Percentiles rank a stretch among this genome's conserved stretches.
These are phyloP conservation scores for Tipula confusa DNA, from an alignment of 2,888 invertebrate genomes.

Conservation along the genomic window DNA sequence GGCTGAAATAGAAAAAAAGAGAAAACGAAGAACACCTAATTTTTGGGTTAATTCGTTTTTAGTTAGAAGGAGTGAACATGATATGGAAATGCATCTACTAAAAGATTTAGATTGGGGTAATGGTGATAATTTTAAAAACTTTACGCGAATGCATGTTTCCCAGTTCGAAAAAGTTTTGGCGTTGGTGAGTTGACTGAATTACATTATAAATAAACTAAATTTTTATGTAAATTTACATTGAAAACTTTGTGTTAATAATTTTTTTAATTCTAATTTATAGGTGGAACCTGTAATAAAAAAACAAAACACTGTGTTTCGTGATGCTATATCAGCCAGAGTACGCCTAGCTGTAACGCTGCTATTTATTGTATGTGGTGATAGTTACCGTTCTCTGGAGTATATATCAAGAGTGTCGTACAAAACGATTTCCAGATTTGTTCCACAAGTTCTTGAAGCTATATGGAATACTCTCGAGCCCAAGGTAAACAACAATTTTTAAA, in stretches of 20 bases:
- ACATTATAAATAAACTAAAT: too few species aligned
- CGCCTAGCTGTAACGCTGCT: not conserved
- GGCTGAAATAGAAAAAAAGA: not conserved
- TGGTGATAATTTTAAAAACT: not conserved
- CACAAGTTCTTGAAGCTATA: too few species aligned
- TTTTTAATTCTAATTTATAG: not conserved
- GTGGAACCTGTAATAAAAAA: not conserved
- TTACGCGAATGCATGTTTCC: not conserved
- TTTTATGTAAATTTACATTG: too few species aligned
- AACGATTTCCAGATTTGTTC: too few species aligned
- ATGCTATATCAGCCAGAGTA: too few species aligned
- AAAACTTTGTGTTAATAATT: not conserved
- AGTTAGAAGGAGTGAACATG: not conserved
- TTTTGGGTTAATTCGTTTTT: not conserved
- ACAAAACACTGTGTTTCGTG: not conserved
- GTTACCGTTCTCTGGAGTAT: not conserved
- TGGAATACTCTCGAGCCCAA: too few species aligned
- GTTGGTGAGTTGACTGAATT: not conserved
- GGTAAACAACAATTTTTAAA: too few species aligned
- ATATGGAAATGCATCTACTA: too few species aligned
- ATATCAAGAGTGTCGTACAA: not conserved
- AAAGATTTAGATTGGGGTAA: not conserved
- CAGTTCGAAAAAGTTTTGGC: too few species aligned
- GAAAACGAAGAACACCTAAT: not conserved
- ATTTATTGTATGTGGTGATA: not conserved